These are phyloP conservation scores for Drosophila ezoana DNA, from an alignment of 2,888 invertebrate genomes.

Conservation along the genomic window DNA sequence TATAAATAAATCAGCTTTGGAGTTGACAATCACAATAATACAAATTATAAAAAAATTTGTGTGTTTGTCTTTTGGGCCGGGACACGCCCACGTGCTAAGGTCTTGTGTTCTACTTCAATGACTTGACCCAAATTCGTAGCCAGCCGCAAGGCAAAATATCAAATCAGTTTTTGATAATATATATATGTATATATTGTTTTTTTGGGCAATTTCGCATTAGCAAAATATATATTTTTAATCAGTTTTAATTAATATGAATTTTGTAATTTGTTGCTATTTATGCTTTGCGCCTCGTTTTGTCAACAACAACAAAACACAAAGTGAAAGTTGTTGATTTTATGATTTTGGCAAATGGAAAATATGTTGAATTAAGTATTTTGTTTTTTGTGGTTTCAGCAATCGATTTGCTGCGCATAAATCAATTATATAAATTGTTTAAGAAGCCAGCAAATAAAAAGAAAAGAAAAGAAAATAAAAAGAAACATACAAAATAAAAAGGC, in stretches of 20 bases:
- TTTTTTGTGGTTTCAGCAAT: constrained; percentile 44
- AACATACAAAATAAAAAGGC: constrained; percentile 42
- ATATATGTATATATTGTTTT: neutral
- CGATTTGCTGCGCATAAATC: constrained; percentile 55
- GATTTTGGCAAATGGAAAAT: constrained; percentile 58
- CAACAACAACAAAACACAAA: constrained; percentile 35
- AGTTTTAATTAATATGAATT: constrained; percentile 63
- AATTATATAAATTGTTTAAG: constrained; percentile 66
- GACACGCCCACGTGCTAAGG: constrained; percentile 69
- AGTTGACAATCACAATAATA: constrained; percentile 31
- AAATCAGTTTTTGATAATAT: constrained; percentile 8
- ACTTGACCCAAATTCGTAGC: constrained; percentile 69
- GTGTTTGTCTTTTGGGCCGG: constrained; percentile 23
- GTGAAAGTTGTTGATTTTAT: constrained; percentile 63
- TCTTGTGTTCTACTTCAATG: constrained; percentile 71
- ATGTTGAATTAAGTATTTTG: constrained; percentile 44
- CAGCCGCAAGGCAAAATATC: constrained; percentile 52
- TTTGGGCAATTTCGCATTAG: constrained; percentile 17
- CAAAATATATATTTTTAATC: constrained; percentile 55
- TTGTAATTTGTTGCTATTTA: constrained; percentile 61
- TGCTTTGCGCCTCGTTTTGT: constrained; percentile 28
- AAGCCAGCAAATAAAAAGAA: constrained; percentile 40
- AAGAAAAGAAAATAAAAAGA: constrained; percentile 27
- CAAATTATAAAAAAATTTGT: constrained; percentile 3
- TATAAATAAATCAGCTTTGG: constrained; percentile 22